A percentile compares a stretch with the other conserved stretches of the same genome.
These are phyloP conservation scores for Bufo bufo DNA, from an alignment of 2,113 vertebrate species.

Conservation along the genomic window DNA sequence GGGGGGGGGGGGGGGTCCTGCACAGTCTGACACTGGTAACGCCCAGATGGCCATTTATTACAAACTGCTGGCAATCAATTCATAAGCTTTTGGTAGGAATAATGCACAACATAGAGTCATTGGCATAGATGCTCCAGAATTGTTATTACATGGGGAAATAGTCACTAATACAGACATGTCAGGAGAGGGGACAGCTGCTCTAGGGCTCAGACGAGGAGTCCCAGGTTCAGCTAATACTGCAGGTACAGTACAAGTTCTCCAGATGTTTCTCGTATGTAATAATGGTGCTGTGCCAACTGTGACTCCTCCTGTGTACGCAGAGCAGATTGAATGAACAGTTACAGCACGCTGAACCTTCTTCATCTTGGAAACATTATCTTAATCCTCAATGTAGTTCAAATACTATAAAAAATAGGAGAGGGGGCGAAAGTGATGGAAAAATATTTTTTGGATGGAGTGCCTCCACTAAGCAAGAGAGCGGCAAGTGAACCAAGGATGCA, in stretches of 20 bases:
- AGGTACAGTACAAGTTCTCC: not conserved
- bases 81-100: no score
- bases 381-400: slow-evolving; percentile 12
- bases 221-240: not conserved
- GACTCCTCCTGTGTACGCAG: slow-evolving; percentile 15
- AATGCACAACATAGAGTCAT: no score
- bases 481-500: no score
- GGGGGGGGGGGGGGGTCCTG: no score
- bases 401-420: slow-evolving; percentile 12
- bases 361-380: slow-evolving; percentile 23
- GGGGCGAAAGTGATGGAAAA: slow-evolving; percentile 8
- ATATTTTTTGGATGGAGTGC: not conserved
- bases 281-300: slow-evolving; percentile 21
- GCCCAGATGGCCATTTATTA: no score
- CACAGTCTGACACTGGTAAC: no score
- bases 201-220: not conserved
- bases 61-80: no score
- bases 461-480: not conserved
- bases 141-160: no score
- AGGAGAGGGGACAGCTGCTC: no score
- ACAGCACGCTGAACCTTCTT: not conserved
- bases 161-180: no score
- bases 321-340: slow-evolving; percentile 25
- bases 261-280: not conserved
- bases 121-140: no score